A percentile compares a stretch with the other conserved stretches of the same genome.
Conservation (phyloP, 2,113 vertebrate genomes). For the Perognathus longimembris region DNA sequence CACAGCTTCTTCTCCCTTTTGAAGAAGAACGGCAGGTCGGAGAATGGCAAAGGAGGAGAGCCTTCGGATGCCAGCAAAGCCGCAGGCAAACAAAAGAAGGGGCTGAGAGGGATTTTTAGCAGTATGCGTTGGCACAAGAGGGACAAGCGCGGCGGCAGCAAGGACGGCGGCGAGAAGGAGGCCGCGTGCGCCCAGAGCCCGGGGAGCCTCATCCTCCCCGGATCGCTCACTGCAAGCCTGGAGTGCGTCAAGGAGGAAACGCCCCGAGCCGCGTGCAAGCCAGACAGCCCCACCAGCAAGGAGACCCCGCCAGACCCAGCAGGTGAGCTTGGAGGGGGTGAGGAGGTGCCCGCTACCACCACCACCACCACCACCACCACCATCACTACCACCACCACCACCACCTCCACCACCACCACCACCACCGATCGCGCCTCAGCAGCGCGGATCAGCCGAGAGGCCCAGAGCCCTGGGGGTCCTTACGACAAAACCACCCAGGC, state of each 20-base stretch:
- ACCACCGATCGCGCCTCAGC: constrained; percentile 70
- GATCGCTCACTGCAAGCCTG: constrained; percentile 93
- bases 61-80: constrained; percentile 88
- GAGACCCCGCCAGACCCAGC: constrained; percentile 76
- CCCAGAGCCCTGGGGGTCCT: constrained; percentile 48
- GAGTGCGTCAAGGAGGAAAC: constrained; percentile 83
- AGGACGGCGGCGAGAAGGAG: constrained; percentile 84
- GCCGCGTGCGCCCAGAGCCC: constrained; percentile 79
- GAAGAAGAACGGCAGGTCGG: constrained; percentile 88
- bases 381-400: constrained; percentile 3
- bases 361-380: constrained; percentile 1
- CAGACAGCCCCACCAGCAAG: constrained; percentile 72
- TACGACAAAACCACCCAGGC: constrained; percentile 5
- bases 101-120: constrained; percentile 90
- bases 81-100: constrained; percentile 89
- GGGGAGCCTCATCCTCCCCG: constrained; percentile 61
- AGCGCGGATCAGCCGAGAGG: constrained; percentile 55
- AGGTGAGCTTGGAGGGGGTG: constrained; percentile 75
- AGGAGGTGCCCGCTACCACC: constrained; percentile 66
- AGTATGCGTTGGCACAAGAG: constrained; percentile 90
- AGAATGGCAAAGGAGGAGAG: constrained; percentile 85
- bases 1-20: constrained; percentile 94
- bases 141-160: constrained; percentile 88
- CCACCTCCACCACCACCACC: not conserved
- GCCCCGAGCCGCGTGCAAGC: constrained; percentile 84